Evolutionary conservation across 2,797 vertebrate species (phyloP).

Genomic region (Rhabdomys pumilio): DNA sequence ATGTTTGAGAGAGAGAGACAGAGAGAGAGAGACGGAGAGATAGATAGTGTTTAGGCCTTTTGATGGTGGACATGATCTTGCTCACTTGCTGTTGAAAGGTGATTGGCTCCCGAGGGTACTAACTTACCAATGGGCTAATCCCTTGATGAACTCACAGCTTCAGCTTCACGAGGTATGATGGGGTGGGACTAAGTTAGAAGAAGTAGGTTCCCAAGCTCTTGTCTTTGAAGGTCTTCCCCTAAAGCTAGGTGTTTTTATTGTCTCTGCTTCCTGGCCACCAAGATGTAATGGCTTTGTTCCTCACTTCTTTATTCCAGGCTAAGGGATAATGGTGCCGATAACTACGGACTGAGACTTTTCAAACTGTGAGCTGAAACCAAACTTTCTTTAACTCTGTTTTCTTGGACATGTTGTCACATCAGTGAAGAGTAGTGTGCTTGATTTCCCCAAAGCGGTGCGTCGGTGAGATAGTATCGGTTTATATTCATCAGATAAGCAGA

Average conservation of each 20-base stretch:
- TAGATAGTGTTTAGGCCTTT: accelerated
- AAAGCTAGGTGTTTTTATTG: neutral
- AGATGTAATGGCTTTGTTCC: neutral
- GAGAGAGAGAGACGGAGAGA: neutral
- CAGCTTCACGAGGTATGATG: neutral
- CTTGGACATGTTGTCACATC: neutral
- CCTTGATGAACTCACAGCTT: neutral
- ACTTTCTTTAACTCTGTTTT: neutral
- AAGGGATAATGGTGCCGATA: neutral
- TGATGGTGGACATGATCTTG: accelerated
- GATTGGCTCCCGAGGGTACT: neutral
- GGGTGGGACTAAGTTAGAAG: neutral
- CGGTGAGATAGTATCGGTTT: neutral
- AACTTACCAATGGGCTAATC: neutral
- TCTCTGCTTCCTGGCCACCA: neutral
- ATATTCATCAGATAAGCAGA: neutral
- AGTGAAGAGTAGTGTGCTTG: neutral
- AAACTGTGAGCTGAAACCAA: neutral
- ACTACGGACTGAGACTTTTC: neutral
- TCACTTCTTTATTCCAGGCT: neutral
- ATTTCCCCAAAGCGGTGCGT: neutral
- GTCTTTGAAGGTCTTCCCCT: neutral
- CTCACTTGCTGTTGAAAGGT: neutral
- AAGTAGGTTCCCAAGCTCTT: no score
- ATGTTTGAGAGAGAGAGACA: neutral